Percentiles rank a stretch among this genome's conserved stretches.
These are phyloP conservation scores for Sinella curviseta DNA, from an alignment of 1,140 invertebrate genomes.

Conservation along the genomic window DNA sequence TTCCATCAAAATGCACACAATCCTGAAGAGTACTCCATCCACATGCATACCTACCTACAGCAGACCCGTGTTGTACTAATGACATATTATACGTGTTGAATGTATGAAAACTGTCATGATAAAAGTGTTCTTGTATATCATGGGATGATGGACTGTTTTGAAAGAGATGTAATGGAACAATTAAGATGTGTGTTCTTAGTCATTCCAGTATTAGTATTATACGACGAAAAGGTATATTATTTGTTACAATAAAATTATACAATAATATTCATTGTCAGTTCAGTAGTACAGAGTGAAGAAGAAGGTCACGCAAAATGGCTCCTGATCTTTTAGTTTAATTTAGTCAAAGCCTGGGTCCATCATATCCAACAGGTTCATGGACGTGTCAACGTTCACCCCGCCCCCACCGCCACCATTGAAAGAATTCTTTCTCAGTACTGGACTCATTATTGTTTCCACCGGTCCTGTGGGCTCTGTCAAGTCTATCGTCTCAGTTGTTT, in stretches of 20 bases:
- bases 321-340: background rate
- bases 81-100: too few relatives aligned
- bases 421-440: background rate
- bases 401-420: background rate
- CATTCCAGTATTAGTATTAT: background rate
- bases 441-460: conserved; percentile 13
- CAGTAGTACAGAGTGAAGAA: background rate
- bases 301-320: background rate
- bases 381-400: background rate
- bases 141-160: too few relatives aligned
- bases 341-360: conserved; percentile 3
- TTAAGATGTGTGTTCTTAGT: background rate
- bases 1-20: too few relatives aligned
- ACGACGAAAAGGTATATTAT: too few relatives aligned
- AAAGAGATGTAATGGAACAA: too few relatives aligned
- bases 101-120: too few relatives aligned
- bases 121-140: too few relatives aligned
- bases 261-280: background rate
- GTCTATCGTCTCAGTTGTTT: background rate
- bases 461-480: background rate
- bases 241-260: background rate
- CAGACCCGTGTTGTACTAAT: too few relatives aligned
- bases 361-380: conserved; percentile 11
- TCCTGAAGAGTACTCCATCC: too few relatives aligned
- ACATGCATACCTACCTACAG: too few relatives aligned